A percentile compares a stretch with the other conserved stretches of the same genome.
Evolutionary conservation across 2,113 vertebrate species (phyloP).

Genomic region (Apteryx mantelli): DNA sequence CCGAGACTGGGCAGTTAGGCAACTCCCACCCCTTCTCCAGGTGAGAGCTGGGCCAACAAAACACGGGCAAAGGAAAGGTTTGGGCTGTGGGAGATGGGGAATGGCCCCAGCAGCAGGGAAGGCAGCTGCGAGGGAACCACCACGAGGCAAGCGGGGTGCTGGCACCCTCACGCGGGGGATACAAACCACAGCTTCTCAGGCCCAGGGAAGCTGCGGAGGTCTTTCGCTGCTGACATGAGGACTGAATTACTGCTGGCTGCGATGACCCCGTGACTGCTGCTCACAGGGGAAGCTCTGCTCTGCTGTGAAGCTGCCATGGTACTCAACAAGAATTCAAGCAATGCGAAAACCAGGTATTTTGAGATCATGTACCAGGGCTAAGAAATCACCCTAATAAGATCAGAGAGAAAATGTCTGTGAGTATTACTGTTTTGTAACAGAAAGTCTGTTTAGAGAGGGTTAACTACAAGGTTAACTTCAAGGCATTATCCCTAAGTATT

Average conservation of each 20-base stretch:
- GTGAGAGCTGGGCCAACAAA: neutral
- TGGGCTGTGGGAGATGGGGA: neutral
- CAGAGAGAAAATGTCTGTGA: neutral
- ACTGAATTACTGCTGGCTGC: neutral
- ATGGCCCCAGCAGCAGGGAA: accelerated
- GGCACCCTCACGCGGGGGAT: accelerated
- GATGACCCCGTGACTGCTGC: neutral
- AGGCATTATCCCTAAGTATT: neutral
- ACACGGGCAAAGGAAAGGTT: neutral
- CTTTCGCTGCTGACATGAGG: accelerated
- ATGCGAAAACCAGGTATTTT: neutral
- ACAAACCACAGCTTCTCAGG: neutral
- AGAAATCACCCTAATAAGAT: neutral
- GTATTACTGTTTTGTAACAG: neutral
- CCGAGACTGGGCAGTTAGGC: neutral
- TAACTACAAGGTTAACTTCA: neutral
- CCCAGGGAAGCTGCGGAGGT: accelerated
- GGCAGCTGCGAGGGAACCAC: neutral
- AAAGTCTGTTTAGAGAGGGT: neutral
- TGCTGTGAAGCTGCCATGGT: neutral
- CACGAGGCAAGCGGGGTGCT: accelerated
- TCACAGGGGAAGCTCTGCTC: neutral
- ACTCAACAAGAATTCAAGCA: neutral
- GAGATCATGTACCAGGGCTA: neutral
- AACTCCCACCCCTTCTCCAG: neutral